Base-by-base conservation (phyloP, 2,797 vertebrate genomes). In the Gymnoscopelus microlampas region DNA sequence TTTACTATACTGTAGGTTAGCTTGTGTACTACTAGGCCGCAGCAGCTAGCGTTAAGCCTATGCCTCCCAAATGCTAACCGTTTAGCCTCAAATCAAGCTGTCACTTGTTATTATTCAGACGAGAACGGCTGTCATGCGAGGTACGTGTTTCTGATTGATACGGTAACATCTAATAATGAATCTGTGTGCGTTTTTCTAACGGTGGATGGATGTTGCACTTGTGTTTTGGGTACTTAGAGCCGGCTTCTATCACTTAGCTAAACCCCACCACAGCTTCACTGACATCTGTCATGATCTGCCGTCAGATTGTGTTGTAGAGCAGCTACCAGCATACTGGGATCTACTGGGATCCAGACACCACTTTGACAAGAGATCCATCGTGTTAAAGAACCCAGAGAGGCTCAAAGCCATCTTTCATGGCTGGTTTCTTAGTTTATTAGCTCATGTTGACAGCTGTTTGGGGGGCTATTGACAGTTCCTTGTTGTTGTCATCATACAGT, bases 251-350 rank as follows among this genome's bases (percentile, higher is more conserved):
- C 76, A 80, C 71, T 39, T 8, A 9, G 32, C 32, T 35, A 35
- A 35, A 35, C 5, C 5, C 71, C 68, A 80, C 71, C 68, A 80
- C 87, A 86, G 85, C 79, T 87, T 86, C 80, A 74, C 82, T 87
- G 90, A 85, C 91, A 91, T 91, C 88, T 91, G 90, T 92, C 89
- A 88, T 84, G 89, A 82, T 70, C 84, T 86, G 74, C 63, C 78
- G 72, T 80, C 77, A 73, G 39, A 44, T 10, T 3, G 39, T 44
- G 39, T 39, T 72, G 66, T 54, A 70, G 53, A 77, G 67, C 57
- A 68, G 83, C 79, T 85, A 66, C 86, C 81, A 79, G 85, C 81
- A 82, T 66, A 19, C 19, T 19, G 19, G 19, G 19, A 19, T 19
- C 63, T 53, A 26, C 44, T 29, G 44, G 68, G 53, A 61, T 80